These are phyloP conservation scores for Brachypteracias leptosomus DNA, from an alignment of 2,113 vertebrate genomes.

Conservation along the genomic window DNA sequence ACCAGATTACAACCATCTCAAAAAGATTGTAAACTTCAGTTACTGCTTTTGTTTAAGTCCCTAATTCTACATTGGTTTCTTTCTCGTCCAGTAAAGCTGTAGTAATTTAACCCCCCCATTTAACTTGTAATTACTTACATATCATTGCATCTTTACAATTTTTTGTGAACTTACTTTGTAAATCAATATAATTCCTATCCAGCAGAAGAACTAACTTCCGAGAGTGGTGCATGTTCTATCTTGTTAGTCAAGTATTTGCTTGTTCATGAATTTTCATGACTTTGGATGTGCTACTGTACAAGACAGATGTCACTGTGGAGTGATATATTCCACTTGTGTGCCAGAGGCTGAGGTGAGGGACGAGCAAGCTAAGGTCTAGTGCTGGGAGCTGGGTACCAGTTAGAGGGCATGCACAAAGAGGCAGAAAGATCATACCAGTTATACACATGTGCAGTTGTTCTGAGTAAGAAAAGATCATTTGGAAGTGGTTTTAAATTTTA, in stretches of 20 bases:
- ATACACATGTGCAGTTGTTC: background rate
- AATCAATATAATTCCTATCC: background rate
- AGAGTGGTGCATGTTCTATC: background rate
- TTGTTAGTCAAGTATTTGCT: background rate
- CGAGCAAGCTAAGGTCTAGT: background rate
- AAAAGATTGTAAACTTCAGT: background rate
- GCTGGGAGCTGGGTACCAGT: too few species aligned
- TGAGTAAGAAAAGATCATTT: background rate
- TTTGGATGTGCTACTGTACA: background rate
- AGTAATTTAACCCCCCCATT: background rate
- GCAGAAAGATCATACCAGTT: accelerated
- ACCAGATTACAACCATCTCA: background rate
- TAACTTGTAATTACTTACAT: background rate
- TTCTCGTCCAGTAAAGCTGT: background rate
- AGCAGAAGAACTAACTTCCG: background rate
- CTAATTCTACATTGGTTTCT: background rate
- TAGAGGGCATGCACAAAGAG: background rate
- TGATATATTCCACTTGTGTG: background rate
- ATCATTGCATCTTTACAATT: background rate
- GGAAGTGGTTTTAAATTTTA: background rate
- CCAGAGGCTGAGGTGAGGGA: background rate
- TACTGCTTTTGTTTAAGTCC: background rate
- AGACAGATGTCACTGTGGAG: background rate
- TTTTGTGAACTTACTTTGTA: background rate
- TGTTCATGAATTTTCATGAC: background rate